Evolutionary conservation across 2,888 invertebrate species (phyloP).

Genomic region (Drosophila antonietae): DNA sequence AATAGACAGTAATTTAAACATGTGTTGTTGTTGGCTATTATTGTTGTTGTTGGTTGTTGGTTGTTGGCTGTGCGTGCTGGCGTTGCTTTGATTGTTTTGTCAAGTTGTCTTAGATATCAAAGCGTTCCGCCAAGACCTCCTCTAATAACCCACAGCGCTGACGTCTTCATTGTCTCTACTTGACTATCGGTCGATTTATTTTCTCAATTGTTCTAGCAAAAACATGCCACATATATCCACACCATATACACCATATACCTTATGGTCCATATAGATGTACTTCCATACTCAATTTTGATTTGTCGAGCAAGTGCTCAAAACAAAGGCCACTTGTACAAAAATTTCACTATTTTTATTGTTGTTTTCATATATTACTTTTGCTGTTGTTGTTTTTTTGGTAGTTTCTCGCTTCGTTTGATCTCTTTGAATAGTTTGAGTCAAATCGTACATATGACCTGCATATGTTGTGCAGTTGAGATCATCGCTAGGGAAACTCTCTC

Average conservation of each 20-base stretch:
- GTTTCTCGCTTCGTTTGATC: conserved; percentile 59
- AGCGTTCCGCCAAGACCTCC: conserved; percentile 56
- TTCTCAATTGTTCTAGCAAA: conserved; percentile 74
- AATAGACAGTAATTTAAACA: conserved; percentile 73
- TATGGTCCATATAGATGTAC: background rate
- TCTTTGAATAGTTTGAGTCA: conserved; percentile 20
- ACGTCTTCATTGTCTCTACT: conserved; percentile 76
- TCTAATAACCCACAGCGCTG: conserved; percentile 79
- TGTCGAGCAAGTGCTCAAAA: conserved; percentile 54
- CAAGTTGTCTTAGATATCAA: conserved; percentile 80
- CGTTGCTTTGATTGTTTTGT: conserved; percentile 79
- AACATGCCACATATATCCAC: conserved; percentile 52
- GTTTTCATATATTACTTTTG: conserved; percentile 11
- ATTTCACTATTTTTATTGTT: conserved; percentile 31
- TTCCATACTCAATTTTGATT: conserved; percentile 48
- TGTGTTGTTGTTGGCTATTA: conserved; percentile 40
- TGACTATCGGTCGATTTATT: conserved; percentile 76
- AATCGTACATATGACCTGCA: conserved; percentile 50
- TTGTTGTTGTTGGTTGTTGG: conserved; percentile 25
- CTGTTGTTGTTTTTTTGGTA: conserved; percentile 43
- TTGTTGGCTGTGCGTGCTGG: conserved; percentile 48
- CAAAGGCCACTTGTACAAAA: conserved; percentile 53
- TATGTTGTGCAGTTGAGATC: conserved; percentile 39
- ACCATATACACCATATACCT: background rate
- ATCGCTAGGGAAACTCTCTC: background rate